Evolutionary conservation across 1,140 invertebrate species (phyloP), one percentile per base, ranked within the genome.

Genomic region (Aphaenogaster rudis): DNA sequence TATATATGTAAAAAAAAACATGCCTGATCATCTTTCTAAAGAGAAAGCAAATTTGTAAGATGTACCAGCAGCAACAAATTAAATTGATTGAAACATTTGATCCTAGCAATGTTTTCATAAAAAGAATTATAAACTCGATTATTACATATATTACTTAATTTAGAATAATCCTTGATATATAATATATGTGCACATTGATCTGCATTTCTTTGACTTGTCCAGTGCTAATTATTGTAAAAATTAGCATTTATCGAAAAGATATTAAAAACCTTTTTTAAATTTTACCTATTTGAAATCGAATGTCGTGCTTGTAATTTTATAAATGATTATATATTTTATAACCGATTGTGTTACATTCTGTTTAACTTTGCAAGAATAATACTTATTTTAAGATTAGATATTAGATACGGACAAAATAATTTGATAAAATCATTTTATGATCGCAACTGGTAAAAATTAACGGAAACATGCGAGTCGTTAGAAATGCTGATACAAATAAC

Each of bases 301-400:
- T 59, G 5, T 39, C 7, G 13, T 48, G 17, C 3, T 8, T 39
- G 45, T 52, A 8, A 78, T 33, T 17, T 78, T 45, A 78, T 45
- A 78, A 48, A 28, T 28, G 0, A 28, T 28, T 28, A 28, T 28
- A 28, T 28, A 28, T 28, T 28, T 28, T 28, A 28, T 28, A 28
- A 64, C 17, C 28, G 33, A 13, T 59, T 76, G 11, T 76, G 11
- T 66, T 36, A 61, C 28, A 28, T 57, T 87, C 9, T 59, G 45
- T 61, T 82, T 33, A 85, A 50, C 7, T 87, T 90, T 86, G 66
- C 87, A 91, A 86, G 91, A 90, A 91, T 92, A 89, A 71, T 66
- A 84, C 48, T 78, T 15, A 67, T 85, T 63, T 86, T 36, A 64
- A 36, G 36, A 50, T 77, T 64, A 89, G 59, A 67, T 21, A 78